Conservation (phyloP, 2,888 invertebrate genomes). For the Drosophila robusta region DNA sequence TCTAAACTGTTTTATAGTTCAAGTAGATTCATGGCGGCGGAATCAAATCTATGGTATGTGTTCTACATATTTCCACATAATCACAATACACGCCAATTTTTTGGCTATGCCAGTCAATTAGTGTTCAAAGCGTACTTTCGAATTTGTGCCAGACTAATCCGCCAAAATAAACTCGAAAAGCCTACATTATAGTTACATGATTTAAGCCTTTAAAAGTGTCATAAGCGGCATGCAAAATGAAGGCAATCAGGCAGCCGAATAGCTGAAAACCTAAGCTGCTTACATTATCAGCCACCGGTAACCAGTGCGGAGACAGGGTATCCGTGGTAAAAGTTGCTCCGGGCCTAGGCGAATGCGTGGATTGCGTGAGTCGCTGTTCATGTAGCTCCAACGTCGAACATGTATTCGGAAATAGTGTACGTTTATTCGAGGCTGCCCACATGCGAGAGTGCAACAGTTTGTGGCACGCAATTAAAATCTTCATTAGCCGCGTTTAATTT, state of each 20-base stretch:
- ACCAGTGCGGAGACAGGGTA: conserved; percentile 3
- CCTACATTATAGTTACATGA: conserved; percentile 35
- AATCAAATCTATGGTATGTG: not conserved
- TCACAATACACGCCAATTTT: not conserved
- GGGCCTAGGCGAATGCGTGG: conserved; percentile 2
- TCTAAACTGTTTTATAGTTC: no score
- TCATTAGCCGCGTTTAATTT: conserved; percentile 82
- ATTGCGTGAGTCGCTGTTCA: conserved; percentile 67
- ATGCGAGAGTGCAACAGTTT: conserved; percentile 51
- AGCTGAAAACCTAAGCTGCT: conserved; percentile 56
- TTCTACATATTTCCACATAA: not conserved
- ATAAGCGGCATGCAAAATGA: conserved; percentile 42
- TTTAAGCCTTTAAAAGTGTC: conserved; percentile 43
- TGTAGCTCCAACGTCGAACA: conserved; percentile 44
- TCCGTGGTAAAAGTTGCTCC: conserved; percentile 40
- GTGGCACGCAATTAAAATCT: conserved; percentile 80
- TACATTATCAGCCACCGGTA: conserved; percentile 31
- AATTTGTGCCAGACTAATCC: conserved; percentile 35
- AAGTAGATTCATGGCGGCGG: no score
- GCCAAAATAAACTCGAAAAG: conserved; percentile 22
- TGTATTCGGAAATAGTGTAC: conserved; percentile 22
- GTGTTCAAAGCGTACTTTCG: conserved; percentile 32
- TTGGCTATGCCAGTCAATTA: conserved; percentile 8
- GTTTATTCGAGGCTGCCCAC: conserved; percentile 48
- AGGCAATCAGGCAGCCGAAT: conserved; percentile 44